phyloP scores from a whole-genome alignment of 2,113 vertebrate species.

The Mus spicilegus region DNA sequence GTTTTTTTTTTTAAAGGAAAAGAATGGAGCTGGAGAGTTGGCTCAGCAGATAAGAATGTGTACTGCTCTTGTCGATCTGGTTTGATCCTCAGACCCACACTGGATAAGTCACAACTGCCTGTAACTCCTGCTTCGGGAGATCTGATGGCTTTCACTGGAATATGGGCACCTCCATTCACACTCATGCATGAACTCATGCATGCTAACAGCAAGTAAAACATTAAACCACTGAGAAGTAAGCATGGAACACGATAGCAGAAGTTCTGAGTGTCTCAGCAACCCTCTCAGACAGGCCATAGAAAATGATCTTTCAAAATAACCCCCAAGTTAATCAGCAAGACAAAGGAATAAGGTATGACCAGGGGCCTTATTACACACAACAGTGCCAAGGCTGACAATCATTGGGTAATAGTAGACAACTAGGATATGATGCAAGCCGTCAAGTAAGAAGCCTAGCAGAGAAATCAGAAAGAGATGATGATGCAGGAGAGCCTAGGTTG shows the following conservation, averaged over 20 bases:
- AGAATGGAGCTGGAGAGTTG: not conserved
- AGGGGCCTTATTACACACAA: not conserved
- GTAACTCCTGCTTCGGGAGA: too few species aligned
- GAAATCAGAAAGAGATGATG: not conserved
- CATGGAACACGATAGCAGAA: not conserved
- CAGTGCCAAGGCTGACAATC: not conserved
- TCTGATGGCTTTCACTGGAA: not conserved
- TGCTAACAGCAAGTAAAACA: not conserved
- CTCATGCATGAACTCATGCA: not conserved
- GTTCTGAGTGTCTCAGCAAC: not conserved
- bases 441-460: not conserved
- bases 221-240: not conserved
- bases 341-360: not conserved
- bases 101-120: not conserved
- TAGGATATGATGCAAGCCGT: not conserved
- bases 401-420: not conserved
- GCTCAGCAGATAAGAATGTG: not conserved
- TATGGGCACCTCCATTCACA: not conserved
- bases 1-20: slow-evolving; percentile 6
- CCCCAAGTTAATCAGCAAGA: not conserved
- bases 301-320: not conserved
- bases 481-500: not conserved
- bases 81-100: not conserved
- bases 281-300: not conserved
- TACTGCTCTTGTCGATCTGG: not conserved